Evolutionary conservation across 1,140 invertebrate genomes (phyloP).

Genomic region (Drosophila pectinifera): DNA sequence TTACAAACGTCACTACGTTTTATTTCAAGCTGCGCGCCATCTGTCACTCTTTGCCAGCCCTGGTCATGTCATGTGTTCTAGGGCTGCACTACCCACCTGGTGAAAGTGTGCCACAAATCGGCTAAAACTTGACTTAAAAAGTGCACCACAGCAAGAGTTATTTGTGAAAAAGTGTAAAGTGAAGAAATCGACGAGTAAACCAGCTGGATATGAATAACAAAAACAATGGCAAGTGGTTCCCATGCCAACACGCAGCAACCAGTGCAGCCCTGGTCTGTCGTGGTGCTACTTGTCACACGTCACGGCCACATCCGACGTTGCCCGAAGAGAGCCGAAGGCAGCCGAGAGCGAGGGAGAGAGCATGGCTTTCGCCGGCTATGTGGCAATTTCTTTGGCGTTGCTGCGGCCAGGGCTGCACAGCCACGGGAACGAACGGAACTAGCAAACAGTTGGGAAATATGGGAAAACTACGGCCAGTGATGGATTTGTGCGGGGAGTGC

Average conservation of each 20-base stretch:
- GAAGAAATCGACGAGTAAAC: neutral
- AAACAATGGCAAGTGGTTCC: neutral
- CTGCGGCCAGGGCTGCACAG: conserved; percentile 6
- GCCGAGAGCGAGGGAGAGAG: conserved; percentile 48
- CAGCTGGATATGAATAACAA: neutral
- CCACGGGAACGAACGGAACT: neutral
- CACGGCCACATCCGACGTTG: conserved; percentile 4
- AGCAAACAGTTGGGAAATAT: neutral
- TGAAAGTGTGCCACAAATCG: conserved; percentile 1
- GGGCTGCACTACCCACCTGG: neutral
- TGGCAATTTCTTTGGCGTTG: conserved; percentile 54
- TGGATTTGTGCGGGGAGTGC: neutral
- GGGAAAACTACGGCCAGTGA: neutral
- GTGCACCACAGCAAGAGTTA: neutral
- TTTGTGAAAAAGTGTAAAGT: neutral
- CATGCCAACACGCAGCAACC: neutral
- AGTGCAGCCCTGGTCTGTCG: conserved; percentile 14
- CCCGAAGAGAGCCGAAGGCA: conserved; percentile 3
- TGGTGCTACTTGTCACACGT: conserved; percentile 5
- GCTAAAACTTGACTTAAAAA: conserved; percentile 8
- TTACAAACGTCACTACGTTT: neutral
- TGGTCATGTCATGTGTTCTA: neutral
- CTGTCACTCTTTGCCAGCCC: neutral
- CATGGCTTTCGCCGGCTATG: conserved; percentile 61
- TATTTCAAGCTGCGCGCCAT: conserved; percentile 11